A percentile compares a stretch with the other conserved stretches of the same genome.
phyloP scores from a whole-genome alignment of 2,888 invertebrate genomes.

The Argyresthia goedartella region DNA sequence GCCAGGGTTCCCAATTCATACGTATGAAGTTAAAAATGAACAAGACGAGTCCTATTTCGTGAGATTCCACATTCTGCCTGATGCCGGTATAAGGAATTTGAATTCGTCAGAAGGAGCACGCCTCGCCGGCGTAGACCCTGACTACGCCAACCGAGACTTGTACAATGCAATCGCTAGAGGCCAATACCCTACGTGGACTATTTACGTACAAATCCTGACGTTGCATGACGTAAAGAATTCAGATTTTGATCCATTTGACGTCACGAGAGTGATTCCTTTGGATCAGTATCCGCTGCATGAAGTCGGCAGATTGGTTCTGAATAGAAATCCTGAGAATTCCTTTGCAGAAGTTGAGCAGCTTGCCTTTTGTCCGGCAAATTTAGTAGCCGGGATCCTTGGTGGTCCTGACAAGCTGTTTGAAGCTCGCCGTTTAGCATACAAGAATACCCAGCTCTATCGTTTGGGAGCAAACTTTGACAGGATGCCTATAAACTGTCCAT shows the following conservation, averaged over 20 bases:
- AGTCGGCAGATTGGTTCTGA: slow-evolving; percentile 85
- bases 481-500: slow-evolving; percentile 94
- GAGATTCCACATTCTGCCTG: slow-evolving; percentile 90
- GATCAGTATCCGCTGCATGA: slow-evolving; percentile 84
- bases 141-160: slow-evolving; percentile 87
- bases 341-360: slow-evolving; percentile 93
- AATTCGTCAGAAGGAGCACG: slow-evolving; percentile 73
- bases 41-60: slow-evolving; percentile 78
- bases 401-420: slow-evolving; percentile 92
- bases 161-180: slow-evolving; percentile 85
- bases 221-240: slow-evolving; percentile 80
- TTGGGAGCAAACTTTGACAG: slow-evolving; percentile 91
- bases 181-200: slow-evolving; percentile 80
- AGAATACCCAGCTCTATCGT: slow-evolving; percentile 87
- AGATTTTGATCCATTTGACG: slow-evolving; percentile 89
- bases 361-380: slow-evolving; percentile 87
- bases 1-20: slow-evolving; percentile 94
- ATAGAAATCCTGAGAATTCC: slow-evolving; percentile 90
- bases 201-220: slow-evolving; percentile 87
- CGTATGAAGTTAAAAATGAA: slow-evolving; percentile 86
- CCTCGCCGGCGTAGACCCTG: slow-evolving; percentile 82
- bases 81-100: slow-evolving; percentile 87
- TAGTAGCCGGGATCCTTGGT: slow-evolving; percentile 91
- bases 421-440: slow-evolving; percentile 86
- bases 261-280: slow-evolving; percentile 87